phyloP scores from a whole-genome alignment of 2,113 vertebrate species.

The Sylvietta virens region DNA sequence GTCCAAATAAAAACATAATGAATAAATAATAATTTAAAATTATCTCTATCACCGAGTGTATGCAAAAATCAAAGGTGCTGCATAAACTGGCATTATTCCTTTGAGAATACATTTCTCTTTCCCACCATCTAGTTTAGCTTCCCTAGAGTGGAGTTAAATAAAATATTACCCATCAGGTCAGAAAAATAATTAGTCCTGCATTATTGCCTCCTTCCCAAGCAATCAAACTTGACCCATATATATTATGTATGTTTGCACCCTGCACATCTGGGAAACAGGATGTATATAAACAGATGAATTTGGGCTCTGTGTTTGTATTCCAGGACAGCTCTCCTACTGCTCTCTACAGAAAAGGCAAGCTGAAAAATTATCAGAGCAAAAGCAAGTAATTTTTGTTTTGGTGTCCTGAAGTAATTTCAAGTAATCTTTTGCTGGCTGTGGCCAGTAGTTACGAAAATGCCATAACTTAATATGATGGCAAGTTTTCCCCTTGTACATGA shows the following conservation, averaged over 20 bases:
- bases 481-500: neutral
- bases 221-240: conserved; percentile 78
- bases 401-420: neutral
- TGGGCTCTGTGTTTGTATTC: neutral
- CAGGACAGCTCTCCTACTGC: neutral
- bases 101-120: conserved; percentile 48
- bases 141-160: conserved; percentile 69
- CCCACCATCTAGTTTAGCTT: conserved; percentile 57
- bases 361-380: neutral
- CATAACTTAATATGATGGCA: neutral
- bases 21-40: conserved; percentile 71
- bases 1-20: conserved; percentile 62
- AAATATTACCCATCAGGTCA: conserved; percentile 74
- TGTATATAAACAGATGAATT: neutral
- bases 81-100: conserved; percentile 55
- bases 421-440: neutral
- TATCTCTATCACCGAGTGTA: conserved; percentile 50
- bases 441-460: neutral
- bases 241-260: conserved; percentile 75
- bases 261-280: conserved; percentile 19
- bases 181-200: conserved; percentile 78
- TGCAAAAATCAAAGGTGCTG: conserved; percentile 59
- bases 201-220: conserved; percentile 67
- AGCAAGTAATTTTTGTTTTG: neutral
- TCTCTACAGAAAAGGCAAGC: neutral